Conservation (phyloP, 2,113 vertebrate genomes). For the Ailuropoda melanoleuca region DNA sequence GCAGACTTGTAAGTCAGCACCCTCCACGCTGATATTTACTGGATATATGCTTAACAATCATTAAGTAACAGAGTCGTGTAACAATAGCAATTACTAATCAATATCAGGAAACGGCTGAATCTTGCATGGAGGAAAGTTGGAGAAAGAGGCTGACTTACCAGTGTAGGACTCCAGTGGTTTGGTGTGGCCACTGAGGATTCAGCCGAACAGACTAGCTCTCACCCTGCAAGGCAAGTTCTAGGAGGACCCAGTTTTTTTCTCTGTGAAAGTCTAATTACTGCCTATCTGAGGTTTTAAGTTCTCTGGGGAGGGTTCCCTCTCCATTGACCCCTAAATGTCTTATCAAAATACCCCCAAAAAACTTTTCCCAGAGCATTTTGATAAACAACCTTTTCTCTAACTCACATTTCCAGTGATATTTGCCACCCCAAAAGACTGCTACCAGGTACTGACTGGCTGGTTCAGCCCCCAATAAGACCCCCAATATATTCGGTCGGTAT, state of each 20-base stretch:
- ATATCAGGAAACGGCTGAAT: background rate
- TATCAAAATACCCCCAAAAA: too few species aligned
- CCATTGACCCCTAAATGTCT: background rate
- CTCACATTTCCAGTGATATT: background rate
- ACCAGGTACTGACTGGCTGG: background rate
- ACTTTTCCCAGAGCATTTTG: background rate
- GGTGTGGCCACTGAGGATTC: background rate
- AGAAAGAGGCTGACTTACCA: background rate
- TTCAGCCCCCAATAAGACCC: background rate
- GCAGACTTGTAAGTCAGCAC: background rate
- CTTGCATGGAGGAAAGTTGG: background rate
- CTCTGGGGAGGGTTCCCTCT: background rate
- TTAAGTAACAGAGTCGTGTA: background rate
- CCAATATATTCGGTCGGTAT: rapidly evolving
- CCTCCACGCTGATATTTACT: background rate
- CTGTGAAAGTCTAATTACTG: background rate
- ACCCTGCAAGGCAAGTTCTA: background rate
- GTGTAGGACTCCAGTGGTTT: rapidly evolving
- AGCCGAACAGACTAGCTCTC: rapidly evolving
- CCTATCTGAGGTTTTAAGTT: background rate
- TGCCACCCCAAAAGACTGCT: rapidly evolving
- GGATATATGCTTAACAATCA: background rate
- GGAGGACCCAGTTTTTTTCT: background rate
- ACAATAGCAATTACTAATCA: background rate
- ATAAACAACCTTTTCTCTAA: background rate